phyloP scores from a whole-genome alignment of 2,797 vertebrate species.

The Chrysocyon brachyurus region DNA sequence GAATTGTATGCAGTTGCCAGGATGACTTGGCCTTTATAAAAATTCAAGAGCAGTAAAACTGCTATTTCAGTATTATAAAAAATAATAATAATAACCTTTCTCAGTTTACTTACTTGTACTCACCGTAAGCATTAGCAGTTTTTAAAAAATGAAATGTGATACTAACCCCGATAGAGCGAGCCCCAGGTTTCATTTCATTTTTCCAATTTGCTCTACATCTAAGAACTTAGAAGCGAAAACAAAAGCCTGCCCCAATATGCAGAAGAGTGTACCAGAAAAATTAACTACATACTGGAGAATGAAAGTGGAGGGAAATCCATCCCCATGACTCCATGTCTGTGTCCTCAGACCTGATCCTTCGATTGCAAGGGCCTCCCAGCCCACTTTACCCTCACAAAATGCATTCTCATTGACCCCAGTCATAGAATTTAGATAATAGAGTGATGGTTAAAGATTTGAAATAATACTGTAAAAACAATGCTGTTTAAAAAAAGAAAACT shows the following conservation, averaged over 20 bases:
- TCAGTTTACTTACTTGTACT: neutral
- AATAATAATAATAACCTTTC: neutral
- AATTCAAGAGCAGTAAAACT: neutral
- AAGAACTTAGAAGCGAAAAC: constrained; percentile 14
- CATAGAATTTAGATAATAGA: neutral
- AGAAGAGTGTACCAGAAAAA: neutral
- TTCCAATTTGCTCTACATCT: neutral
- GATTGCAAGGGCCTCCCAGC: neutral
- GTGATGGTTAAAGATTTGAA: neutral
- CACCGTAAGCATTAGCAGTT: neutral
- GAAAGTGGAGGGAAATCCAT: neutral
- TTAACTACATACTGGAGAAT: neutral
- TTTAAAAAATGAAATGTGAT: neutral
- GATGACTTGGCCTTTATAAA: neutral
- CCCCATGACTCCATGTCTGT: neutral
- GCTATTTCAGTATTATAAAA: neutral
- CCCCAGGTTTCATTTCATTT: neutral
- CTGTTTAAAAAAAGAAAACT: neutral
- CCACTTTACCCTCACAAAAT: neutral
- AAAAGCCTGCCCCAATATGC: neutral
- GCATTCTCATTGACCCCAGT: neutral
- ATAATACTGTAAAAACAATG: neutral
- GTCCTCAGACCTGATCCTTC: neutral
- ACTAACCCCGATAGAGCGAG: neutral
- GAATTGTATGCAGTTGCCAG: neutral